Percentiles rank a stretch among this genome's conserved stretches.
Evolutionary conservation across 2,888 invertebrate species (phyloP).

Genomic region (Ephialtes manifestator): DNA sequence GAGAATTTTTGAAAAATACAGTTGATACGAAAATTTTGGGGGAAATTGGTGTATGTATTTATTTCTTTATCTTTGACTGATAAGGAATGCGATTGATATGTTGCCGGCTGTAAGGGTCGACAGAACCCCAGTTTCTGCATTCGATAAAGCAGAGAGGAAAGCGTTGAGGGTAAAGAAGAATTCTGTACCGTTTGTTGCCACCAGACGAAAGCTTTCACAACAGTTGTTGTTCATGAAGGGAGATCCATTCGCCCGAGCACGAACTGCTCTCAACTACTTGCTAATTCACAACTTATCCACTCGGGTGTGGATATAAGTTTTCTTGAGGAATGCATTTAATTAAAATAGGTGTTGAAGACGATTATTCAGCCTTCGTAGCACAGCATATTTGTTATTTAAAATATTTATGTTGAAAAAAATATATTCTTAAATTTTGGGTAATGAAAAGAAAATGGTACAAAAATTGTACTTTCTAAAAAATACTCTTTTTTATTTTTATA

Average conservation of each 20-base stretch:
- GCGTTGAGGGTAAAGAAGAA: constrained; percentile 32
- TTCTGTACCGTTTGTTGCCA: constrained; percentile 13
- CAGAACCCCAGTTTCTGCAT: neutral
- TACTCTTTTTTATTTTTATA: no score
- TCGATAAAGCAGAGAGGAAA: constrained; percentile 35
- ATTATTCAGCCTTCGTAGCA: neutral
- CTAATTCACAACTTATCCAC: neutral
- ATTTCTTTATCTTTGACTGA: constrained; percentile 4
- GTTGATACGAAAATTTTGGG: neutral
- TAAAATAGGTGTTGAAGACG: neutral
- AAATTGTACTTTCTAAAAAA: no score
- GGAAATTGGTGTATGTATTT: neutral
- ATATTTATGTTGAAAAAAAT: neutral
- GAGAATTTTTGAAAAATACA: neutral
- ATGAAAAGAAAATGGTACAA: no score
- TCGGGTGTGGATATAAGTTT: neutral
- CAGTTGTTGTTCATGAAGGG: constrained; percentile 11
- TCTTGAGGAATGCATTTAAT: neutral
- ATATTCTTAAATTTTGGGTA: no score
- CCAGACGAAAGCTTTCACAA: constrained; percentile 2
- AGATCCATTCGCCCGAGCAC: neutral
- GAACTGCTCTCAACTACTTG: neutral
- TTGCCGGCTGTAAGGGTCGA: constrained; percentile 13
- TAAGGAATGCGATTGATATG: neutral
- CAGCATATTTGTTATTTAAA: neutral